phyloP scores from a whole-genome alignment of 2,797 vertebrate genomes.

The Molossus molossus region DNA sequence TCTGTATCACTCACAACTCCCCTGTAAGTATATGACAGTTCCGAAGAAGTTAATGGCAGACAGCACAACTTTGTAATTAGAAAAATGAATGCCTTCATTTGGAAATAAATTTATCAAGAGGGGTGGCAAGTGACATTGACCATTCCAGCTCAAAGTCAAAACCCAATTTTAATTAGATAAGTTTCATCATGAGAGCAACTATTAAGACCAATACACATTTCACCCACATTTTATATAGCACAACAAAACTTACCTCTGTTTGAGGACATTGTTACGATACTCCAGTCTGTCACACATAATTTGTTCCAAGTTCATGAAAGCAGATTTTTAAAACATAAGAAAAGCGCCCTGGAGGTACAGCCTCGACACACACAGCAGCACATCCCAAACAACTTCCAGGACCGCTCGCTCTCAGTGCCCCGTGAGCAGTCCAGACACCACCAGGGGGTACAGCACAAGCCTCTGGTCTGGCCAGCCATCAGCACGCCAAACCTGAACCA shows the following conservation, averaged over 20 bases:
- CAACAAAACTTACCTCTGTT: neutral
- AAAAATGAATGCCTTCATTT: neutral
- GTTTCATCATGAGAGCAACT: neutral
- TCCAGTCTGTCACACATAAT: neutral
- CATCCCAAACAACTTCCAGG: too few relatives aligned
- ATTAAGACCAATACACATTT: neutral
- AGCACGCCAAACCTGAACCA: neutral
- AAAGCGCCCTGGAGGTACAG: neutral
- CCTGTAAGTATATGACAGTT: neutral
- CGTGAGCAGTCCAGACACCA: neutral
- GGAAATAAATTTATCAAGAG: neutral
- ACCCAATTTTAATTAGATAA: neutral
- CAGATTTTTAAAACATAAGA: neutral
- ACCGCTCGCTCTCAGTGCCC: neutral
- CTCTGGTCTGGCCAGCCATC: neutral
- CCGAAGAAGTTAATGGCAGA: neutral
- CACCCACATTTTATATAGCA: neutral
- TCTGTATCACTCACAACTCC: neutral
- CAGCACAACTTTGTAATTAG: neutral
- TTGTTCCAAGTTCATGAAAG: neutral
- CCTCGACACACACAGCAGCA: accelerated
- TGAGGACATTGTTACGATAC: neutral
- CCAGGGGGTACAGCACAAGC: neutral
- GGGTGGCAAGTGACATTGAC: neutral
- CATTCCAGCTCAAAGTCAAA: neutral